Evolutionary conservation across 2,797 vertebrate species (phyloP), one percentile per base, ranked within the genome.

Genomic region (Graptemys geographica): DNA sequence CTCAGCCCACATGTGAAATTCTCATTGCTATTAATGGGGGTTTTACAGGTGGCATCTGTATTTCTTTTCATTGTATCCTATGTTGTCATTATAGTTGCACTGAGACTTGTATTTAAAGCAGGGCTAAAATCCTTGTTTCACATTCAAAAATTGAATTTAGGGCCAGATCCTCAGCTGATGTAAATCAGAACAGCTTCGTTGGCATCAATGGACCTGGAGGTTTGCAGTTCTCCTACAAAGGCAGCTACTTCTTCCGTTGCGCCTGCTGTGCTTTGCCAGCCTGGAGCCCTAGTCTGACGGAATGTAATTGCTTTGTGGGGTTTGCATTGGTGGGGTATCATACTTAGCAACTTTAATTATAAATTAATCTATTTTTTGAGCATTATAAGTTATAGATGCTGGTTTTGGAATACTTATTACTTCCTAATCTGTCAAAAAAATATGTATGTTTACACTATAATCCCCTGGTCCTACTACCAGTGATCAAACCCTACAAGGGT

Each of bases 391-490:
- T 90, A 86, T 90, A 62, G 19, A 65, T 81, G 53, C 28, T 90
- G 31, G 11, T 76, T 87, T 76, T 62, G 15, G 57, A n/a, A 86
- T 76, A 15, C 11, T n/a, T 92, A 80, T 84, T 88, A 53, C 11
- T 84, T 88, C 51, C 49, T 91, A 81, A 84, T 59, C 47, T 84
- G 74, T n/a, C 47, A 86, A 88, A 88, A 88, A 91, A 52, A 65
- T n/a, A 65, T 53, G 74, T 12, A 52, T 74, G 51, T 84, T 91
- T 89, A 31, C 21, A 79, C 86, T 86, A 4, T 86, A 84, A 93
- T 13, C 11, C 81, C 53, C 8, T 86, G 72, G 59, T 88, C 55
- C 25, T 9, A 81, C 44, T 76, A 19, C 74, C 3, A 19, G 57
- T 33, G 44, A 5, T 79, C 37, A 27, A 83, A 56, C 13, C 33